Evolutionary conservation across 2,113 vertebrate species (phyloP), one percentile per base, ranked within the genome.

Genomic region (Oceanodroma tethys): DNA sequence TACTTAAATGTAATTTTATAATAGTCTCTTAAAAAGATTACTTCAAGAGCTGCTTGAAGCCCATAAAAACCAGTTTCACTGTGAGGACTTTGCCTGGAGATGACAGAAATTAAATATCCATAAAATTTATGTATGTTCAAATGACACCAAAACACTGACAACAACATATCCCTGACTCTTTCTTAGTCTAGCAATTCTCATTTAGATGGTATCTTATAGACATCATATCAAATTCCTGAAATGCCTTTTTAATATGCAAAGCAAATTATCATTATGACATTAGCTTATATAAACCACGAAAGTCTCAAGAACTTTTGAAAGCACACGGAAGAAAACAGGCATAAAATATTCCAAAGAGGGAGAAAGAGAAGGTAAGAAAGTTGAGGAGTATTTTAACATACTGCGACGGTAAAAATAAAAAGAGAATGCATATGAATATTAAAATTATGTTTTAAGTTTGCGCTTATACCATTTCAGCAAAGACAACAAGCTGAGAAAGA

Each of bases 401-500:
- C 3, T 10, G 9, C 27, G 29, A 65, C 32, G 29, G 21, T 53
- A 16, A 66, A 89, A 91, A 88, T 48, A 53, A 73, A 72, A 56
- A 19, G 1, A 42, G 14, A 82, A n/a, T 0, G 0, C 15, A 70
- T 1, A 2, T 4, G 19, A 89, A 85, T 18, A 40, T 43, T 27
- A 18, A 83, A 66, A 78, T 29, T 56, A 7, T 5, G 16, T 47
- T 90, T 76, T 14, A 67, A 68, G 9, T 86, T 71, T 45, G 63
- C 21, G 30, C 8, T 92, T 67, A 53, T 1, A 72, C 19, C 5
- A n/a, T 68, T 79, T 79, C 68, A 63, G 47, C 63, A 63, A 45
- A 55, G n/a, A 63, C 7, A 72, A 53, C 5, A 55, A 63, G 15
- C n/a, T 50, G 58, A 63, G 15, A 71, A 94, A 76, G 16, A 65